Evolutionary conservation across 2,113 vertebrate genomes (phyloP).

Genomic region (Muntiacus reevesi): DNA sequence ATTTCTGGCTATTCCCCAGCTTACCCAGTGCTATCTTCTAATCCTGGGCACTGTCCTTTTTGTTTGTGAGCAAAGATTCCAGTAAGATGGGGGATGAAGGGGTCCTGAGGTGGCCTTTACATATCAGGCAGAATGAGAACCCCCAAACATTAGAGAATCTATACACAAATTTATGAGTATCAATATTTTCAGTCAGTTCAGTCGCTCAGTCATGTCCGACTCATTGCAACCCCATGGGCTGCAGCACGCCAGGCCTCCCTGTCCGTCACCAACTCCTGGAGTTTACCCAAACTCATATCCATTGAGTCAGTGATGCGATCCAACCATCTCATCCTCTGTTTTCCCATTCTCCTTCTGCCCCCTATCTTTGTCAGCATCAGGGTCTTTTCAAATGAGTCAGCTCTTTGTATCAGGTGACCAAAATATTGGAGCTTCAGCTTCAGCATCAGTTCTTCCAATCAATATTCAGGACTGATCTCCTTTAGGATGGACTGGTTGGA

Average conservation of each 20-base stretch:
- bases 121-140: not conserved
- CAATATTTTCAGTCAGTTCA: not conserved
- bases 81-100: not conserved
- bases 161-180: not conserved
- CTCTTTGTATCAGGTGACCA: not conserved
- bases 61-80: not conserved
- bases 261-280: fast-evolving
- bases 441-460: not conserved
- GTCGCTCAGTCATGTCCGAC: fast-evolving
- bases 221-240: not conserved
- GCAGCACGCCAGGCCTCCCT: fast-evolving
- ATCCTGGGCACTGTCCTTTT: not conserved
- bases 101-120: not conserved
- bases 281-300: not conserved
- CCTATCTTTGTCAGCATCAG: not conserved
- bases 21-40: not conserved
- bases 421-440: not conserved
- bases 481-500: not conserved
- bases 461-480: not conserved
- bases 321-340: not conserved
- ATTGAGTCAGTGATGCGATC: not conserved
- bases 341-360: not conserved
- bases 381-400: not conserved
- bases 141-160: not conserved
- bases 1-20: not conserved